phyloP scores from a whole-genome alignment of 2,888 invertebrate genomes.

The Chironomus riparius region DNA sequence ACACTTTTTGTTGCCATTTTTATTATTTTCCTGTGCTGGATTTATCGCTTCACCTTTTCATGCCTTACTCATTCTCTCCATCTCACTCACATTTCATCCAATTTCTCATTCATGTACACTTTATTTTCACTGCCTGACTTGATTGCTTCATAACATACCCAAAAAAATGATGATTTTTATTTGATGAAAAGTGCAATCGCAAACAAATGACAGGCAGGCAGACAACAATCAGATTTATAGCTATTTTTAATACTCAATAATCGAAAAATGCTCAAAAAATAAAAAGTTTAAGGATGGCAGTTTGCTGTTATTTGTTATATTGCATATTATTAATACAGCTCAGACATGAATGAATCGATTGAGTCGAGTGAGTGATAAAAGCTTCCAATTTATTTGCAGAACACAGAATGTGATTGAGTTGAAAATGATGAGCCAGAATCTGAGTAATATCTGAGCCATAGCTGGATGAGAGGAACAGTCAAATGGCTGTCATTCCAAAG shows the following conservation, averaged over 20 bases:
- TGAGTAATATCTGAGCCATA: not conserved
- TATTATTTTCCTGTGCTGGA: not conserved
- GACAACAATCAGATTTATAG: no score
- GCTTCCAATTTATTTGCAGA: not conserved
- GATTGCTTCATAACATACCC: no score
- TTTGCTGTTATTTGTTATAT: no score
- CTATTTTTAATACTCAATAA: no score
- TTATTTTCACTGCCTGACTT: no score
- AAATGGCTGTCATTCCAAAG: not conserved
- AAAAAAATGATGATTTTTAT: no score
- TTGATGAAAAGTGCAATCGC: no score
- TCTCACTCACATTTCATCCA: not conserved
- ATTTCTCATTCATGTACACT: not conserved
- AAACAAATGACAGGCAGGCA: no score
- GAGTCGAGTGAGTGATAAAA: not conserved
- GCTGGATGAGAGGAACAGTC: not conserved
- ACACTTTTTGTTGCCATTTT: not conserved
- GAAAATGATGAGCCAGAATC: not conserved
- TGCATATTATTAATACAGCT: no score
- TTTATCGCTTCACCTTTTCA: not conserved
- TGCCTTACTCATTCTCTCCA: not conserved
- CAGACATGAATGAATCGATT: no score
- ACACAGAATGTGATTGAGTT: not conserved
- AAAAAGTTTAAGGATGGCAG: no score
- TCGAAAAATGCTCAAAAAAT: no score